A percentile compares a stretch with the other conserved stretches of the same genome.
phyloP scores from a whole-genome alignment of 2,888 invertebrate genomes.

The Cosmia pyralina region DNA sequence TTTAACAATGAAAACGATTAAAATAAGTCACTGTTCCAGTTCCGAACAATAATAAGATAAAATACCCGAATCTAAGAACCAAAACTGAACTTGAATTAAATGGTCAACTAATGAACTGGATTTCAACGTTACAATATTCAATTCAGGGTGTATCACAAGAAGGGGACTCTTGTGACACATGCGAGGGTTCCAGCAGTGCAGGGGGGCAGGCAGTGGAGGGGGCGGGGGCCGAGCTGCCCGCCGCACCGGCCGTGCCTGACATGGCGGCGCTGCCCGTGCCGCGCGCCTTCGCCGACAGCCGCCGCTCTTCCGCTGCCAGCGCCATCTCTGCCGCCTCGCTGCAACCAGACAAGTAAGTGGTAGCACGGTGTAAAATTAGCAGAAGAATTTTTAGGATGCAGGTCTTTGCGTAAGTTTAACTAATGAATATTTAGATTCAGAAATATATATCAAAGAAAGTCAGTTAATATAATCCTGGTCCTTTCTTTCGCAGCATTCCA shows the following conservation, averaged over 20 bases:
- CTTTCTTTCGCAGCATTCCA: constrained; percentile 84
- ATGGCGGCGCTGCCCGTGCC: constrained; percentile 91
- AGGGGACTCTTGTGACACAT: constrained; percentile 74
- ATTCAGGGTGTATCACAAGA: constrained; percentile 70
- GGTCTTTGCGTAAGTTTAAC: no score
- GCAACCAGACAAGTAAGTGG: constrained; percentile 84
- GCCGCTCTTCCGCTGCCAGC: constrained; percentile 92
- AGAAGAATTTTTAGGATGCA: no score
- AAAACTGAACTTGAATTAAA: no score
- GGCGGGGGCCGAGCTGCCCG: constrained; percentile 73
- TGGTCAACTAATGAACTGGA: neutral
- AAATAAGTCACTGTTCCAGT: no score
- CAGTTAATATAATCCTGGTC: neutral
- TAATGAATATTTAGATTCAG: no score
- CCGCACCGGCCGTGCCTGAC: constrained; percentile 58
- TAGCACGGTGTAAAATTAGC: no score
- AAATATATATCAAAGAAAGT: no score
- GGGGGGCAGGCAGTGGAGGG: constrained; percentile 88
- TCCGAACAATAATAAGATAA: no score
- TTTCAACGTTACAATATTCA: neutral
- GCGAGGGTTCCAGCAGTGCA: constrained; percentile 65
- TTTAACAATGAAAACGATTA: no score
- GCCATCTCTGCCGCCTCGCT: constrained; percentile 85
- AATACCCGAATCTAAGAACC: no score
- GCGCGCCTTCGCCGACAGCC: constrained; percentile 95